phyloP scores from a whole-genome alignment of 2,797 vertebrate genomes.

The Sebastes trivittatus region DNA sequence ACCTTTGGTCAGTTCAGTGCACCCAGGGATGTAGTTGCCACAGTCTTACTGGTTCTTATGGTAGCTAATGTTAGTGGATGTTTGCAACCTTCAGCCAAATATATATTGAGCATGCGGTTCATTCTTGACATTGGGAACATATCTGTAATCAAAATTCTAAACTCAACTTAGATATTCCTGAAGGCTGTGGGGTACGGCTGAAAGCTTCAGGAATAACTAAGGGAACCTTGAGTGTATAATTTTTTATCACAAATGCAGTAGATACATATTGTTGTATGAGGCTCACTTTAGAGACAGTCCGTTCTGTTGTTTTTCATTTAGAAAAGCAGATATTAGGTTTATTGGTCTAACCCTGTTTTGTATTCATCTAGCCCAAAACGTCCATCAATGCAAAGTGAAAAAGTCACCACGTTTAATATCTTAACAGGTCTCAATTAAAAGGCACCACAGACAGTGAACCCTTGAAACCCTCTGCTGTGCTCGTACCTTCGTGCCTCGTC shows the following conservation, averaged over 20 bases:
- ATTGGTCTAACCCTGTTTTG: neutral
- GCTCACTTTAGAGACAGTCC: neutral
- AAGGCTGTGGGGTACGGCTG: neutral
- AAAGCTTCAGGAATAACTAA: neutral
- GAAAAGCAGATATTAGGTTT: neutral
- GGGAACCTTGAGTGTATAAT: neutral
- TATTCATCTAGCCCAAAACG: neutral
- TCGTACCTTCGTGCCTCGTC: slow-evolving; percentile 80
- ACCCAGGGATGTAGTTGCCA: neutral
- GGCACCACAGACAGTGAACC: neutral
- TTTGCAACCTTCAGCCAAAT: neutral
- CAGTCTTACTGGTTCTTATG: neutral
- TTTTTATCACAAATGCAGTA: neutral
- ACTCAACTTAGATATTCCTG: neutral
- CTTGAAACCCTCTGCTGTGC: neutral
- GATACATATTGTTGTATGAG: neutral
- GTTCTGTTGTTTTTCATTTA: neutral
- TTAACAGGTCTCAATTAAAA: no score
- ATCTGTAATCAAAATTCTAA: neutral
- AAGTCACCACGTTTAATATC: neutral
- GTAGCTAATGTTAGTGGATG: neutral
- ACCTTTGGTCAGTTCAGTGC: neutral
- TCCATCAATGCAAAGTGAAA: neutral
- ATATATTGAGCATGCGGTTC: neutral
- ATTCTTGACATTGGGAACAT: neutral